Percentiles rank a stretch among this genome's conserved stretches.
These are phyloP conservation scores for Drosophila burlai DNA, from an alignment of 1,140 invertebrate genomes.

Conservation along the genomic window DNA sequence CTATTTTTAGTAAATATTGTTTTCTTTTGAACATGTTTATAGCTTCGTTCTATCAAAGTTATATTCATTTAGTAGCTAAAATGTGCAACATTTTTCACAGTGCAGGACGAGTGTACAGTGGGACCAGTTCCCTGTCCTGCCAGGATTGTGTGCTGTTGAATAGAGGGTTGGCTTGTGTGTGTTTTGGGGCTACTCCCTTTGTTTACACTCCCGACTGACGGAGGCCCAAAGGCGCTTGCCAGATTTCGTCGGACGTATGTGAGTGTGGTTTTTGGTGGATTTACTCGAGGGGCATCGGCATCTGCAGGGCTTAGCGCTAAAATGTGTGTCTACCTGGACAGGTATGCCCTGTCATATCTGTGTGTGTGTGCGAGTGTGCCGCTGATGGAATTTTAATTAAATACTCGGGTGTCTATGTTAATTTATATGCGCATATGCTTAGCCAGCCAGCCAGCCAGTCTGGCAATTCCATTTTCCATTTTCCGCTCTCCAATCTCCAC, in stretches of 20 bases:
- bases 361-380: constrained; percentile 30
- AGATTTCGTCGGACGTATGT: constrained; percentile 59
- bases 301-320: constrained; percentile 67
- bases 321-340: constrained; percentile 61
- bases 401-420: constrained; percentile 83
- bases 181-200: constrained; percentile 58
- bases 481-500: constrained; percentile 1
- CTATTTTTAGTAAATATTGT: too few relatives aligned
- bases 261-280: constrained; percentile 77
- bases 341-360: constrained; percentile 28
- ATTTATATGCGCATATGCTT: constrained; percentile 84
- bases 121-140: constrained; percentile 4
- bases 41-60: too few relatives aligned
- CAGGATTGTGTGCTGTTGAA: constrained; percentile 6
- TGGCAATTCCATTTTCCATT: constrained; percentile 52
- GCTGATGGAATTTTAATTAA: constrained; percentile 84
- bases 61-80: not conserved
- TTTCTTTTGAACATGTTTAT: not conserved
- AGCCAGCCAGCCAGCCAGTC: constrained; percentile 64
- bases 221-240: constrained; percentile 58
- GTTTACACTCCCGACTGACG: constrained; percentile 60
- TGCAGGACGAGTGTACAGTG: constrained; percentile 9
- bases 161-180: constrained; percentile 5
- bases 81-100: not conserved
- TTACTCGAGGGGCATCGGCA: constrained; percentile 58